Conservation (phyloP, 1,140 invertebrate genomes). For the Caenorhabditis elegans region DNA sequence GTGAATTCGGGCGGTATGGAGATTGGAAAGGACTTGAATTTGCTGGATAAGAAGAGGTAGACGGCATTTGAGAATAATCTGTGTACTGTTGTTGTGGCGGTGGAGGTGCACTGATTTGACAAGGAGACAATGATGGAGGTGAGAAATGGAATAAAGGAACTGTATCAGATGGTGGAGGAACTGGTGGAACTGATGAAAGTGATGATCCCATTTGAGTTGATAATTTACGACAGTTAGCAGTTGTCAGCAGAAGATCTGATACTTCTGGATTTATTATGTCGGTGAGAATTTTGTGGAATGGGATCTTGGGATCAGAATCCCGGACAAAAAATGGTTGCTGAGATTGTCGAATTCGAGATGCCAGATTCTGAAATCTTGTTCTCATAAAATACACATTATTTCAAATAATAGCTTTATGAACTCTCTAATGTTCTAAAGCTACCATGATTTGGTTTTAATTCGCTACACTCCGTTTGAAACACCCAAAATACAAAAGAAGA, state of each 20-base stretch:
- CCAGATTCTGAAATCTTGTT: background rate
- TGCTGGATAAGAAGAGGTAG: conserved; percentile 34
- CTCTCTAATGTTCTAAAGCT: no score
- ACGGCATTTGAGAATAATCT: conserved; percentile 30
- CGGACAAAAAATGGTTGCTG: background rate
- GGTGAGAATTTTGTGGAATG: conserved; percentile 5
- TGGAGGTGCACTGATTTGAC: background rate
- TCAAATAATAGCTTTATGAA: no score
- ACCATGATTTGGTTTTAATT: no score
- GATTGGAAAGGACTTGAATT: conserved; percentile 25
- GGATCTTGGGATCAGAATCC: background rate
- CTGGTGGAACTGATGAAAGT: background rate
- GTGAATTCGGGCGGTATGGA: conserved; percentile 3
- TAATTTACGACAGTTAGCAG: background rate
- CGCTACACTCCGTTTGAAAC: no score
- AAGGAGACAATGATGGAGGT: conserved; percentile 14
- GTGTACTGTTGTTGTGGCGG: background rate
- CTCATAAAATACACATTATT: background rate
- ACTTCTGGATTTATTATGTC: conserved; percentile 20
- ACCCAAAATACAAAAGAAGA: no score
- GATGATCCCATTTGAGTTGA: background rate
- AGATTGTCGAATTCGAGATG: background rate
- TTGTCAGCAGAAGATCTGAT: background rate
- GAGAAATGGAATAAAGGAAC: conserved; percentile 1
- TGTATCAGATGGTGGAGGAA: background rate